A percentile compares a stretch with the other conserved stretches of the same genome.
Conservation (phyloP, 2,888 invertebrate species). For the Drosophila parthenogenetica region DNA sequence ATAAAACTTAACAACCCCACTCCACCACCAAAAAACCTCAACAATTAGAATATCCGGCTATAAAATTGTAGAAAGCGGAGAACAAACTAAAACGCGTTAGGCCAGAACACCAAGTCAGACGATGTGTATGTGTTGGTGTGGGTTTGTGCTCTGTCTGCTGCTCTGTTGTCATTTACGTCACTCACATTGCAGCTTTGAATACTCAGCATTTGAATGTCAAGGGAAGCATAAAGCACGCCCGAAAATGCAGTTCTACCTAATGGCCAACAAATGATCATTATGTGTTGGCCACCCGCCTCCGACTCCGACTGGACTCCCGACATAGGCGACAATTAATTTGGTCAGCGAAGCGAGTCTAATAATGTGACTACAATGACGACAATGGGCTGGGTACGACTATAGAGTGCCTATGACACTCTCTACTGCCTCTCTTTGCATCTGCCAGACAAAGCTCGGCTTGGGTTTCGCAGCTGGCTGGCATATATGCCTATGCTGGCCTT, state of each 20-base stretch:
- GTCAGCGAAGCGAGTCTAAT: slow-evolving; percentile 78
- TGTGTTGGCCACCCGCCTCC: slow-evolving; percentile 18
- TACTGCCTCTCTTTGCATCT: slow-evolving; percentile 8
- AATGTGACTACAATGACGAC: slow-evolving; percentile 75
- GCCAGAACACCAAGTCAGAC: slow-evolving; percentile 66
- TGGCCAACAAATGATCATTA: slow-evolving; percentile 59
- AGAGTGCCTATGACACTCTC: not conserved
- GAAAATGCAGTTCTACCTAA: slow-evolving; percentile 48
- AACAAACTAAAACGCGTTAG: slow-evolving; percentile 65
- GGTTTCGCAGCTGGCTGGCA: slow-evolving; percentile 46
- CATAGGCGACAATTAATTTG: slow-evolving; percentile 71
- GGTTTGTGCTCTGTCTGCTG: not conserved
- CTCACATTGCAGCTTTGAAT: slow-evolving; percentile 29
- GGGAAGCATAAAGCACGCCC: slow-evolving; percentile 38
- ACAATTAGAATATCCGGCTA: slow-evolving; percentile 77
- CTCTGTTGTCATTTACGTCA: slow-evolving; percentile 21
- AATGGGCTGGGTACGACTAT: slow-evolving; percentile 41
- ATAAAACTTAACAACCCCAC: slow-evolving; percentile 29
- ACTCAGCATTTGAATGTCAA: slow-evolving; percentile 26
- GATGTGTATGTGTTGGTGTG: not conserved
- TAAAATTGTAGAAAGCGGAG: slow-evolving; percentile 52
- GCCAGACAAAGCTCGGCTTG: slow-evolving; percentile 55
- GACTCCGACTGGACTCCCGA: slow-evolving; percentile 32
- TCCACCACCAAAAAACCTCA: slow-evolving; percentile 32
- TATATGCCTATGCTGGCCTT: slow-evolving; percentile 50